These are phyloP conservation scores for Oryctolagus cuniculus DNA, from an alignment of 2,113 vertebrate species.

Conservation along the genomic window DNA sequence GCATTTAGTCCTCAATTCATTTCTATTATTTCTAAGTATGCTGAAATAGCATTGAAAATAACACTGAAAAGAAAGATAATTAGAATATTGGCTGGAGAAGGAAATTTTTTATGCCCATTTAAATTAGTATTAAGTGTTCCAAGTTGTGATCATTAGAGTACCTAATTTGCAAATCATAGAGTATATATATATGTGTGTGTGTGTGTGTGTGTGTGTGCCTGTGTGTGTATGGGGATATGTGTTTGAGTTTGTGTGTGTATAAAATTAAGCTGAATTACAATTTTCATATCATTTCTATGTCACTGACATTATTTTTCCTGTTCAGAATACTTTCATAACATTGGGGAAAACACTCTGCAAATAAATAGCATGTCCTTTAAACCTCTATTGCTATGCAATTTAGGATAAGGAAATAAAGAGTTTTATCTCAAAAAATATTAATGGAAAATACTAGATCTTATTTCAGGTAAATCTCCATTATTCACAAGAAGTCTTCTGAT, in stretches of 20 bases:
- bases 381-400: slow-evolving; percentile 62
- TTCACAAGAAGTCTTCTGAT: slow-evolving; percentile 61
- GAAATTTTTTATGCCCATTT: not conserved
- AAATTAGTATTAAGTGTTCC: slow-evolving; percentile 64
- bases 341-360: slow-evolving; percentile 57
- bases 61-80: slow-evolving; percentile 25
- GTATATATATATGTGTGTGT: not conserved
- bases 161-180: slow-evolving; percentile 14
- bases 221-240: too few species aligned
- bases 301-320: not conserved
- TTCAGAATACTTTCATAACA: slow-evolving; percentile 33
- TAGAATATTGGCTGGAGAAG: not conserved
- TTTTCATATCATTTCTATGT: slow-evolving; percentile 18
- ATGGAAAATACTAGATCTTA: slow-evolving; percentile 65
- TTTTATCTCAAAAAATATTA: slow-evolving; percentile 74
- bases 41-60: not conserved
- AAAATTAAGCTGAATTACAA: not conserved
- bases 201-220: too few species aligned
- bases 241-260: too few species aligned
- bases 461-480: slow-evolving; percentile 76
- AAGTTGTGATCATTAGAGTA: not conserved
- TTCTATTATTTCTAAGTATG: slow-evolving; percentile 46
- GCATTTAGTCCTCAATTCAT: slow-evolving; percentile 60
- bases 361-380: slow-evolving; percentile 79
- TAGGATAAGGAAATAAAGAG: slow-evolving; percentile 68